A percentile compares a stretch with the other conserved stretches of the same genome.
Conservation (phyloP, 2,888 invertebrate species). For the Thereva unica region DNA sequence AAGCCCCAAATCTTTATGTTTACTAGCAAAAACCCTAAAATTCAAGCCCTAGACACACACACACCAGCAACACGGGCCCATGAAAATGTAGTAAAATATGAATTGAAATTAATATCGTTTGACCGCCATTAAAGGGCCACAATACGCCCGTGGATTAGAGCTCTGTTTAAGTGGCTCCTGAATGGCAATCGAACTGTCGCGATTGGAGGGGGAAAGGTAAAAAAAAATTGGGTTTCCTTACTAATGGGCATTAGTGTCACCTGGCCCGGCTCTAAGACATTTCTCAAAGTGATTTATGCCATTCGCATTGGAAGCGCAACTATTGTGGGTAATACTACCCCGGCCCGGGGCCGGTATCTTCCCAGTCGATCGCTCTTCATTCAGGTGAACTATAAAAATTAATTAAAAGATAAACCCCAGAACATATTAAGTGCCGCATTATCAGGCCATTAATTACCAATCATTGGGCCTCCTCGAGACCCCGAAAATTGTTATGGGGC, state of each 20-base stretch:
- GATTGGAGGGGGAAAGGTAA: background rate
- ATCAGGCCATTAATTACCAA: slow-evolving; percentile 16
- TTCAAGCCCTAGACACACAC: too few relatives aligned
- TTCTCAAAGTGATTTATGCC: slow-evolving; percentile 6
- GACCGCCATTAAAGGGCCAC: slow-evolving; percentile 8
- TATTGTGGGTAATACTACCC: background rate
- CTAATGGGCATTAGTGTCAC: slow-evolving; percentile 1
- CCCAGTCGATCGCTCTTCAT: background rate
- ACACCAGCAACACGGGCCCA: too few relatives aligned
- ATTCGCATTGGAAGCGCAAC: slow-evolving; percentile 6
- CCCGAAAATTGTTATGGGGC: too few relatives aligned
- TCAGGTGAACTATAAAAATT: slow-evolving; percentile 15
- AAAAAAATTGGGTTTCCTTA: slow-evolving; percentile 1
- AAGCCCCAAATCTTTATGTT: too few relatives aligned
- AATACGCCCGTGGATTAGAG: background rate
- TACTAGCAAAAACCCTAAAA: too few relatives aligned
- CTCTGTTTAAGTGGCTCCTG: slow-evolving; percentile 9
- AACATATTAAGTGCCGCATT: slow-evolving; percentile 3
- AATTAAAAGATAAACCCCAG: slow-evolving; percentile 20
- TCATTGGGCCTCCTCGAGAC: background rate
- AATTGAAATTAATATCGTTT: background rate
- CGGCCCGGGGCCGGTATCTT: background rate
- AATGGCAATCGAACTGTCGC: slow-evolving; percentile 7
- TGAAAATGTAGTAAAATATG: background rate
- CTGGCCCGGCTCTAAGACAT: background rate